Evolutionary conservation across 2,113 vertebrate genomes (phyloP).

Genomic region (Melierax canorus): DNA sequence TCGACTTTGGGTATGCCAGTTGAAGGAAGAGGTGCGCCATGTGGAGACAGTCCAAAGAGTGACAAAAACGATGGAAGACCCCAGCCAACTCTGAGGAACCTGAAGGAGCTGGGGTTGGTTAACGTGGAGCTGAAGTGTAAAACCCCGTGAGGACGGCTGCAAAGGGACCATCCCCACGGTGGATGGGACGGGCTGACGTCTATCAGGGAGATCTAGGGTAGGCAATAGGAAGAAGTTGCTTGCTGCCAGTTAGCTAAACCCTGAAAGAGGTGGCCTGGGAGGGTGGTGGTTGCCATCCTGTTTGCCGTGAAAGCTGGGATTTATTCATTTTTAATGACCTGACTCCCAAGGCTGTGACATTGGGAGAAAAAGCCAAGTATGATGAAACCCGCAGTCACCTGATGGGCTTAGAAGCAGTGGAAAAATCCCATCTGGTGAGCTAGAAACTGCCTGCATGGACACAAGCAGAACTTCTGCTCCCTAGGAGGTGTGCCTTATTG

Average conservation of each 20-base stretch:
- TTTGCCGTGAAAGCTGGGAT: not conserved
- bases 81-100: not conserved
- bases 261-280: not conserved
- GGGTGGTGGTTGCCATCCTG: not conserved
- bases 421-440: not conserved
- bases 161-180: not conserved
- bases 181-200: rapidly evolving
- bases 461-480: not conserved
- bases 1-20: not conserved
- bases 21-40: not conserved
- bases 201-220: not conserved
- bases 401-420: not conserved
- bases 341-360: not conserved
- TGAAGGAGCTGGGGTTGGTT: not conserved
- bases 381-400: not conserved
- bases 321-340: not conserved
- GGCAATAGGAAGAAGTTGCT: not conserved
- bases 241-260: not conserved
- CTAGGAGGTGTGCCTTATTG: not conserved
- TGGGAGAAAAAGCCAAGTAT: not conserved
- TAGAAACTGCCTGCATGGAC: not conserved
- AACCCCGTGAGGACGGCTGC: not conserved
- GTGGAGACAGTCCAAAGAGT: not conserved
- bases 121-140: not conserved
- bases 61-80: not conserved